A percentile compares a stretch with the other conserved stretches of the same genome.
These are phyloP conservation scores for Harpegnathos saltator DNA, from an alignment of 1,140 invertebrate genomes.

Conservation along the genomic window DNA sequence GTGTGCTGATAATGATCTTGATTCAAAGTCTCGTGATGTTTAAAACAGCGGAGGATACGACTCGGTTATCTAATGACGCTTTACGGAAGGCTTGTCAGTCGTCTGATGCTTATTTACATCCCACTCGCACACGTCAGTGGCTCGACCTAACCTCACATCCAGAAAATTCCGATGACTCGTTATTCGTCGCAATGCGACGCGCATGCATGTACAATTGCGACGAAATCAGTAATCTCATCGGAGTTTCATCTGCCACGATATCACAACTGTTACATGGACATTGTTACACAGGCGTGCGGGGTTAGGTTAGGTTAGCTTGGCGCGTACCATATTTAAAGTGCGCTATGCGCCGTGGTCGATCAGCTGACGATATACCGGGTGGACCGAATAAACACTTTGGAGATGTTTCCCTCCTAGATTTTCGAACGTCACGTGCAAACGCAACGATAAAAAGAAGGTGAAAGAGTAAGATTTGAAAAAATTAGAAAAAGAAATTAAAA, in stretches of 20 bases:
- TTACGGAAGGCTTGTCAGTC: background rate
- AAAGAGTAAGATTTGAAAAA: no score
- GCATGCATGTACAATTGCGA: slow-evolving; percentile 34
- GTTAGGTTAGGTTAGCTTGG: background rate
- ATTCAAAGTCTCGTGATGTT: background rate
- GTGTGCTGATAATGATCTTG: background rate
- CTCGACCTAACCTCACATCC: slow-evolving; percentile 21
- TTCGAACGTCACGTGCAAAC: no score
- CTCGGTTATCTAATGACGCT: background rate
- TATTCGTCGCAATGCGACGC: background rate
- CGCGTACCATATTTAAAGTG: slow-evolving; percentile 10
- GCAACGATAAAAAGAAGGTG: no score
- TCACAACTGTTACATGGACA: background rate
- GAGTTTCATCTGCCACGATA: slow-evolving; percentile 31
- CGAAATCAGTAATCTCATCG: slow-evolving; percentile 44
- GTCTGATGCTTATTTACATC: slow-evolving; percentile 10
- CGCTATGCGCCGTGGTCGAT: slow-evolving; percentile 11
- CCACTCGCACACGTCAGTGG: background rate
- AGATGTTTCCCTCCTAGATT: background rate
- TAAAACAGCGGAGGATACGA: background rate
- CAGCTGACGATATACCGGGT: slow-evolving; percentile 41
- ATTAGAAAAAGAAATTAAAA: background rate
- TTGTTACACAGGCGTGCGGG: slow-evolving; percentile 12
- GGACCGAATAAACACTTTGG: background rate
- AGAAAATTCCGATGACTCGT: slow-evolving; percentile 21